phyloP scores from a whole-genome alignment of 2,113 vertebrate genomes.

The Spermophilus dauricus region DNA sequence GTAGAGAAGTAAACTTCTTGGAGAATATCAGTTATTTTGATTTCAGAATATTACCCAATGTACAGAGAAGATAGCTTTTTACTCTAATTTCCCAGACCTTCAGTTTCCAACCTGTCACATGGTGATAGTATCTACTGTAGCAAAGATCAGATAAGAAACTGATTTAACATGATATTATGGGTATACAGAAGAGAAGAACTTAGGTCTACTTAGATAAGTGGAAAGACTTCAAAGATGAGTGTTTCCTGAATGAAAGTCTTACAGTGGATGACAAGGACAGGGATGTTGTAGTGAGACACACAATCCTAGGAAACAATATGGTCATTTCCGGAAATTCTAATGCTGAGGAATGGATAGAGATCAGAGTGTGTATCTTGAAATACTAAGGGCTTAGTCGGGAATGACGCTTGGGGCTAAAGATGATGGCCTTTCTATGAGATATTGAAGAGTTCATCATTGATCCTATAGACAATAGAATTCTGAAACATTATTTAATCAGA shows the following conservation, averaged over 20 bases:
- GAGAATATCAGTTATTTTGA: background rate
- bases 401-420: background rate
- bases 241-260: background rate
- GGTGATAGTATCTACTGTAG: background rate
- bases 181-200: background rate
- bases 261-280: background rate
- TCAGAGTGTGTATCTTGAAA: background rate
- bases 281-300: background rate
- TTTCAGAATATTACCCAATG: background rate
- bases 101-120: background rate
- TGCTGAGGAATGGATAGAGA: background rate
- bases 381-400: background rate
- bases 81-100: background rate
- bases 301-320: background rate
- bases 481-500: conserved; percentile 2
- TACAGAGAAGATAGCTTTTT: background rate
- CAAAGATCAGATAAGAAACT: background rate
- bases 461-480: background rate
- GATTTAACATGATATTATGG: background rate
- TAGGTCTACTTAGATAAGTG: background rate
- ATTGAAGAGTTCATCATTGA: background rate
- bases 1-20: background rate
- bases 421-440: background rate
- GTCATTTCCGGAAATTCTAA: background rate
- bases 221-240: background rate